phyloP scores from a whole-genome alignment of 2,113 vertebrate species.

The Tachysurus fulvidraco region DNA sequence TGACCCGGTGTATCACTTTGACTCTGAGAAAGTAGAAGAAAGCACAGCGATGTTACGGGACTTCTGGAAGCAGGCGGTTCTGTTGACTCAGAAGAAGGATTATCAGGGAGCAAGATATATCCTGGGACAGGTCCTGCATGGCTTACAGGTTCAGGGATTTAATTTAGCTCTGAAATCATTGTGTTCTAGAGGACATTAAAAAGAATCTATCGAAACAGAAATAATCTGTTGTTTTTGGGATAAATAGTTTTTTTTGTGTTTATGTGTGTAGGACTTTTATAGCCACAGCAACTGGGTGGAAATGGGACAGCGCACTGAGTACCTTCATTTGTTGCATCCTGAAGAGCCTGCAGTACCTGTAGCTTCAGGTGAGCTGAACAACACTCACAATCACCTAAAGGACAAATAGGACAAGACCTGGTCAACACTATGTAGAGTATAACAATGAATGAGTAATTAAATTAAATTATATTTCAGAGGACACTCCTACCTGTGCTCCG shows the following conservation, averaged over 20 bases:
- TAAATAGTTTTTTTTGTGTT: not conserved
- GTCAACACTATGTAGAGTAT: not conserved
- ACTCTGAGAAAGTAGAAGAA: constrained; percentile 74
- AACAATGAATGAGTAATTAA: not conserved
- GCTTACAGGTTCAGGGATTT: constrained; percentile 75
- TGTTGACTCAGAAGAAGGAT: constrained; percentile 66
- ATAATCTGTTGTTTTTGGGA: not conserved
- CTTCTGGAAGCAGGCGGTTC: constrained; percentile 70
- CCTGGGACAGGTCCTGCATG: constrained; percentile 79
- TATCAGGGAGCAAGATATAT: constrained; percentile 72
- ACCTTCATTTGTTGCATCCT: constrained; percentile 78
- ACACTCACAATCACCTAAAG: not conserved
- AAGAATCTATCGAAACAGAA: not conserved
- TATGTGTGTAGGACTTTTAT: constrained; percentile 80
- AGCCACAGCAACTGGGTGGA: constrained; percentile 92
- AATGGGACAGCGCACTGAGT: constrained; percentile 73
- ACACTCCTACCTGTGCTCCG: constrained; percentile 70
- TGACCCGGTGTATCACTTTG: constrained; percentile 82
- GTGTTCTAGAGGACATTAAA: too few relatives aligned
- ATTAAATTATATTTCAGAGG: constrained; percentile 52
- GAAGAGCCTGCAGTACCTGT: constrained; percentile 69
- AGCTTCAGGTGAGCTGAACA: constrained; percentile 70
- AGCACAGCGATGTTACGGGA: constrained; percentile 63
- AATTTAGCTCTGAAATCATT: not conserved
- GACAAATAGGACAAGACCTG: not conserved